phyloP scores from a whole-genome alignment of 2,888 invertebrate species.

The Glyphotaelius pellucidus region DNA sequence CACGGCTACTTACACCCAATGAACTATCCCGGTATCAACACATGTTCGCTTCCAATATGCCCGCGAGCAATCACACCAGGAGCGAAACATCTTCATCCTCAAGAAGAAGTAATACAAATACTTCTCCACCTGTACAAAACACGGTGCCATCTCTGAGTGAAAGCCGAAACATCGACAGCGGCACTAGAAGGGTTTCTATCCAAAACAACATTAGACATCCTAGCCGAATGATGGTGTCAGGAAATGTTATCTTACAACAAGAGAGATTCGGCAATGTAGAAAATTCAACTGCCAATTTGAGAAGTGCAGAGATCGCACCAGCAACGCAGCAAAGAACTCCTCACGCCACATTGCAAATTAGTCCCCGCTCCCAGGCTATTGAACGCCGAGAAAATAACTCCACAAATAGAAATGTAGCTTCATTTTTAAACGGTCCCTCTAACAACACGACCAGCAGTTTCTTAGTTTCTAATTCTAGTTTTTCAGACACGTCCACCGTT shows the following conservation, averaged over 20 bases:
- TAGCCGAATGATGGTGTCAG: slow-evolving; percentile 47
- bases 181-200: slow-evolving; percentile 45
- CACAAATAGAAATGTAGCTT: neutral
- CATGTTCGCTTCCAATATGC: slow-evolving; percentile 67
- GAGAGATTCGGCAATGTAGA: slow-evolving; percentile 54
- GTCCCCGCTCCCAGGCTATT: slow-evolving; percentile 2
- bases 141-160: slow-evolving; percentile 54
- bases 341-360: slow-evolving; percentile 29
- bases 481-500: slow-evolving; percentile 51
- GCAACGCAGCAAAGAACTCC: slow-evolving; percentile 40
- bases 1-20: slow-evolving; percentile 75
- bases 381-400: slow-evolving; percentile 2
- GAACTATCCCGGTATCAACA: slow-evolving; percentile 75
- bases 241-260: slow-evolving; percentile 45
- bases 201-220: slow-evolving; percentile 43
- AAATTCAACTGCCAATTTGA: slow-evolving; percentile 6
- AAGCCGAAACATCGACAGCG: slow-evolving; percentile 27
- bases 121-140: slow-evolving; percentile 54
- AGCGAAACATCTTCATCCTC: slow-evolving; percentile 40
- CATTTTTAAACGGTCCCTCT: slow-evolving; percentile 9
- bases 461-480: slow-evolving; percentile 46
- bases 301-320: slow-evolving; percentile 24
- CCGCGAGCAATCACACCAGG: slow-evolving; percentile 34
- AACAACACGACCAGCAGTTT: neutral
- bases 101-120: slow-evolving; percentile 48